phyloP scores from a whole-genome alignment of 2,888 invertebrate species.

The Sisyra nigra region DNA sequence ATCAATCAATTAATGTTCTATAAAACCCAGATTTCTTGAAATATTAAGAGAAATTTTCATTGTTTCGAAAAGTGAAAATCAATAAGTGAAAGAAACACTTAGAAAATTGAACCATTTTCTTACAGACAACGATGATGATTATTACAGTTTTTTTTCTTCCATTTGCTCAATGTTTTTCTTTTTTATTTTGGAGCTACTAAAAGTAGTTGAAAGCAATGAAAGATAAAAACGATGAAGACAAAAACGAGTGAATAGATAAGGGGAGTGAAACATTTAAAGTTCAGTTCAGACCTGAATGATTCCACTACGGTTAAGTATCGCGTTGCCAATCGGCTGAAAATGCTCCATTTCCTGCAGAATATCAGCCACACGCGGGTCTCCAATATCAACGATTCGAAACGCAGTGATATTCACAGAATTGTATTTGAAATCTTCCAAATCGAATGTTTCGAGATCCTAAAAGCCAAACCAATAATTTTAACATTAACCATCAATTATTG shows the following conservation, averaged over 20 bases:
- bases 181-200: too few relatives aligned
- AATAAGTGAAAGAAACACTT: too few relatives aligned
- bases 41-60: too few relatives aligned
- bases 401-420: conserved; percentile 93
- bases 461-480: conserved; percentile 11
- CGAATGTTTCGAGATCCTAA: conserved; percentile 75
- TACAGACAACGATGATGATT: too few relatives aligned
- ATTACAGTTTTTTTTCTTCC: too few relatives aligned
- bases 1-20: too few relatives aligned
- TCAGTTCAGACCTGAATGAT: conserved; percentile 42
- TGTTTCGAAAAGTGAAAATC: too few relatives aligned
- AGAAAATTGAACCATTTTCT: too few relatives aligned
- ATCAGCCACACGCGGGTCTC: conserved; percentile 56
- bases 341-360: conserved; percentile 72
- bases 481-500: too few relatives aligned
- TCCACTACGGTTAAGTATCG: conserved; percentile 51
- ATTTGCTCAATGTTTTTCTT: too few relatives aligned
- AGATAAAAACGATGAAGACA: not conserved
- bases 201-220: not conserved
- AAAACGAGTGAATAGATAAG: conserved; percentile 1
- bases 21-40: too few relatives aligned
- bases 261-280: too few relatives aligned
- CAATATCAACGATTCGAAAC: conserved; percentile 72
- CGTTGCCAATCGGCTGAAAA: conserved; percentile 71
- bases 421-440: conserved; percentile 82